These are phyloP conservation scores for Choristoneura rosaceana DNA, from an alignment of 2,888 invertebrate genomes.

Conservation along the genomic window DNA sequence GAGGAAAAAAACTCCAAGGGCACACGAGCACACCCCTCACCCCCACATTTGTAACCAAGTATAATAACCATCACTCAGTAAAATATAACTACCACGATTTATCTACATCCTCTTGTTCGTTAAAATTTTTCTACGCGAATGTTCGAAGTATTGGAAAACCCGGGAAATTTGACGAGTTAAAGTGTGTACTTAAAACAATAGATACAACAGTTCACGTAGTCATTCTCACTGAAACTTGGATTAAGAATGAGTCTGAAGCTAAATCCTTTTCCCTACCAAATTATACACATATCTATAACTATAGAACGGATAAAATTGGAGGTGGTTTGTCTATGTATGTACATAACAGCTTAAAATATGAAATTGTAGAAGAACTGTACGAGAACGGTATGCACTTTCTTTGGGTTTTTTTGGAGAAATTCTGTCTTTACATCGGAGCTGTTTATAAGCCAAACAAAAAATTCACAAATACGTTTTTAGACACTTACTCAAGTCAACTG, in stretches of 20 bases:
- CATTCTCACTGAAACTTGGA: conserved; percentile 16
- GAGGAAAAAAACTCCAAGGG: background rate
- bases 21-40: background rate
- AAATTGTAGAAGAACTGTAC: too few relatives aligned
- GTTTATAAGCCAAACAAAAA: too few relatives aligned
- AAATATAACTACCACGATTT: too few relatives aligned
- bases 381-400: too few relatives aligned
- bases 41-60: background rate
- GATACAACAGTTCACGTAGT: background rate
- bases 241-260: conserved; percentile 14
- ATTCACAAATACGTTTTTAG: too few relatives aligned
- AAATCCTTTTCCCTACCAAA: conserved; percentile 3
- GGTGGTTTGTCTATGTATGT: background rate
- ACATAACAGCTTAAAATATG: background rate
- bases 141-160: conserved; percentile 1
- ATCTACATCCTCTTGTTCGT: too few relatives aligned
- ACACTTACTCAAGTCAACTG: background rate
- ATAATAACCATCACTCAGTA: background rate
- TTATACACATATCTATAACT: conserved; percentile 16
- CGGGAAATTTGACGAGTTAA: conserved; percentile 8
- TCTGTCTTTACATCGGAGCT: too few relatives aligned
- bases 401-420: too few relatives aligned
- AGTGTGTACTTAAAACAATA: conserved; percentile 5
- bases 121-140: conserved; percentile 16
- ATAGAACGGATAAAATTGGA: conserved; percentile 9